Base-by-base conservation (phyloP, 2,113 vertebrate genomes). In the Trogon melanurus region DNA sequence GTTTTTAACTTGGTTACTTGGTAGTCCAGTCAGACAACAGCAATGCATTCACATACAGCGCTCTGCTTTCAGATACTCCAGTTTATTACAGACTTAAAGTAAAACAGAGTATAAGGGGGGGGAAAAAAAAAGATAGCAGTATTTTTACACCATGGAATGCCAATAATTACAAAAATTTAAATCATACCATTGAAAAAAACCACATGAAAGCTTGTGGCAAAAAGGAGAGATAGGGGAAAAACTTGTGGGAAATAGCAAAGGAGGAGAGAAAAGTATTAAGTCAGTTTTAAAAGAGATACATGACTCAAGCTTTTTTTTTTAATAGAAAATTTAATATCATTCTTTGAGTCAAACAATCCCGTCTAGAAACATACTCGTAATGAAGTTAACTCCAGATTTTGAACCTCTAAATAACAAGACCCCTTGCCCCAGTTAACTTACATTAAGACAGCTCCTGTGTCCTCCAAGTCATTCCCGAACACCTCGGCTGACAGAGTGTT, bases 311-410 rank as follows among this genome's bases (percentile, higher is more conserved):
- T 70, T 89, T 56, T 90, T 85, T 89, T 86, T 88, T 36, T 47
- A 90, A 89, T 85, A 92, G 50, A 95, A 95, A 96, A 96, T 95
- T 95, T 96, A 96, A 69, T 95, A 80, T n/a, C n/a, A 66, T 82
- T 75, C 69, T 92, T 93, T 79, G 32, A 91, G 13, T 79, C 76
- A 96, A 91, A 92, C 93, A 94, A 81, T 48, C 30, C 48, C 47
- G 53, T 60, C 72, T 74, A 76, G 91, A 92, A 95, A 84, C 54
- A 82, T n/a, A 73, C 19, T 80, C 41, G 71, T 32, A 60, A 67
- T 76, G 30, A 89, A 88, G 38, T 82, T 75, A 87, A 83, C 20
- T 69, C 51, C 58, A 89, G 20, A 85, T 85, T 87, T 53, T 66
- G 65, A 84, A 71, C 21, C 72, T 70, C 56, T 87, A 61, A 87